phyloP scores from a whole-genome alignment of 1,140 invertebrate genomes.

The Telenomus remus region DNA sequence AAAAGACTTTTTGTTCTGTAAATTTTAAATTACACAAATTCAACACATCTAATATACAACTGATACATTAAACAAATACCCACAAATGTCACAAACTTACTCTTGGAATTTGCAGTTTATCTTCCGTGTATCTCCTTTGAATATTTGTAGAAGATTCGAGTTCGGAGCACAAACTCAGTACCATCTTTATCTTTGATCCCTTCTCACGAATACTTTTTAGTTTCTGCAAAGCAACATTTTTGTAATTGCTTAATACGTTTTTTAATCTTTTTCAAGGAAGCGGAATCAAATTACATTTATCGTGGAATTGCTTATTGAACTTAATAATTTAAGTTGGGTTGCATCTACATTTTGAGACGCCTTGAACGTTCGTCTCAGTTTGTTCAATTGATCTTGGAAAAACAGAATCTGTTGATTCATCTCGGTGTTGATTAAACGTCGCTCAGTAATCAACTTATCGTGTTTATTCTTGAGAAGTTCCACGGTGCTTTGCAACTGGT shows the following conservation, averaged over 20 bases:
- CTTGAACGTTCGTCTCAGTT: conserved; percentile 61
- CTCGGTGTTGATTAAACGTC: conserved; percentile 14
- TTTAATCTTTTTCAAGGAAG: background rate
- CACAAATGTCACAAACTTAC: too few species aligned
- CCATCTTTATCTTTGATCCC: background rate
- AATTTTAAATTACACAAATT: too few species aligned
- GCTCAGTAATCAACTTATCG: conserved; percentile 49
- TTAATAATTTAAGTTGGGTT: conserved; percentile 55
- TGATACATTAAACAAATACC: too few species aligned
- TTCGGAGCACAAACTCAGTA: background rate
- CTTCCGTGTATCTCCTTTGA: background rate
- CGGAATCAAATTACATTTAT: background rate
- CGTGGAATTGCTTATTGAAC: background rate
- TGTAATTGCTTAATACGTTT: background rate
- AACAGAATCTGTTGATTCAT: too few species aligned
- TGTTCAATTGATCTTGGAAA: conserved; percentile 10
- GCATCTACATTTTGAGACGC: conserved; percentile 57
- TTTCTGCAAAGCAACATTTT: background rate
- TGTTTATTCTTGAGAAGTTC: conserved; percentile 61
- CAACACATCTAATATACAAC: too few species aligned
- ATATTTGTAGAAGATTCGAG: background rate
- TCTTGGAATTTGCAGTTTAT: background rate
- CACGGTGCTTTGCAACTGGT: conserved; percentile 56
- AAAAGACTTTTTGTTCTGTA: background rate
- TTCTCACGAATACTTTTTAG: background rate